A percentile compares a stretch with the other conserved stretches of the same genome.
Conservation (phyloP, 1,140 invertebrate species). For the Penaeus chinensis region DNA sequence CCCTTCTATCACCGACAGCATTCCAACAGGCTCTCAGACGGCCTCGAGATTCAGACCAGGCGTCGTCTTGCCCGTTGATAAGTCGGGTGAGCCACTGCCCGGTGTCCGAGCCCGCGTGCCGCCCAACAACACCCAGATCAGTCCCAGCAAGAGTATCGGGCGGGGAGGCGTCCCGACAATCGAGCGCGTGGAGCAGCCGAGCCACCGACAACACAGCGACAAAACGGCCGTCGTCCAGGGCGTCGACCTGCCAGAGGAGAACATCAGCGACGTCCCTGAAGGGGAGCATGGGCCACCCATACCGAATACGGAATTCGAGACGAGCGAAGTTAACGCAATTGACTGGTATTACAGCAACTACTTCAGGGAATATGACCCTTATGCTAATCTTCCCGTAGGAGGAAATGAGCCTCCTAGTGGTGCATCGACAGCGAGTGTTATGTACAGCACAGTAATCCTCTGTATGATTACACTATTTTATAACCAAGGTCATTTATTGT, state of each 20-base stretch:
- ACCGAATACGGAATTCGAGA: constrained; percentile 18
- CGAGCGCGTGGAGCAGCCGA: constrained; percentile 17
- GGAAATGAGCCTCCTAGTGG: constrained; percentile 32
- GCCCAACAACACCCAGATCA: constrained; percentile 41
- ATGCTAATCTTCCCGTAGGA: constrained; percentile 43
- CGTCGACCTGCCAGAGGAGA: constrained; percentile 5
- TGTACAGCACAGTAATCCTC: not conserved
- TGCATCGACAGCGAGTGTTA: not conserved
- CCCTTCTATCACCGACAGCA: too few species aligned
- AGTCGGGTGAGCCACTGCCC: not conserved
- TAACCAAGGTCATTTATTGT: constrained; percentile 2
- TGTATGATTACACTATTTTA: not conserved
- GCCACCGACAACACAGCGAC: not conserved
- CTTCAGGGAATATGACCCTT: constrained; percentile 45
- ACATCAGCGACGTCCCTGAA: not conserved
- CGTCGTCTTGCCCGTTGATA: not conserved
- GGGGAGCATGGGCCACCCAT: not conserved
- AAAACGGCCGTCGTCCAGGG: not conserved
- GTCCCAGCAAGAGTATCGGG: constrained; percentile 43
- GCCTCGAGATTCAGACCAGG: not conserved
- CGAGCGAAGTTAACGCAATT: constrained; percentile 24
- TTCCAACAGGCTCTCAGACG: not conserved
- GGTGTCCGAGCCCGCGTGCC: not conserved
- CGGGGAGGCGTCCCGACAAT: constrained; percentile 36
- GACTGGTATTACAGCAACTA: constrained; percentile 63